phyloP scores from a whole-genome alignment of 2,888 invertebrate species.

The Lomographa bimaculata region DNA sequence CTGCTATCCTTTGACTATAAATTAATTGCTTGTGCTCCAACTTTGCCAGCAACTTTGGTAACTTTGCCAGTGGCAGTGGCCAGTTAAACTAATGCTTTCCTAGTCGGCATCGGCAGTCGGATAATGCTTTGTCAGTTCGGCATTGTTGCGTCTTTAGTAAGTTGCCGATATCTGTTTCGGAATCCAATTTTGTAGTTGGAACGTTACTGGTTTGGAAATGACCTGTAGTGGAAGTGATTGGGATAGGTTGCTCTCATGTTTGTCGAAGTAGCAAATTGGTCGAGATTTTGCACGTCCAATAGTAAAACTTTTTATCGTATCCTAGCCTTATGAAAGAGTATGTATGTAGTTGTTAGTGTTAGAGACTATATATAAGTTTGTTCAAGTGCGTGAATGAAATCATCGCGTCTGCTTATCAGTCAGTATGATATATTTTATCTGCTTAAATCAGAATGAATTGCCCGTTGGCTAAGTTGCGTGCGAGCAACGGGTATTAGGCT shows the following conservation, averaged over 20 bases:
- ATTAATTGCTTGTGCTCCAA: conserved; percentile 13
- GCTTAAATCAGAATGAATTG: no score
- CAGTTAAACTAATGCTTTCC: conserved; percentile 15
- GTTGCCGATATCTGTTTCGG: conserved; percentile 9
- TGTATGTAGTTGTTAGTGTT: no score
- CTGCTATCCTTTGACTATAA: conserved; percentile 6
- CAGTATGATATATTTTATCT: no score
- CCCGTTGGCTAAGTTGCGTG: no score
- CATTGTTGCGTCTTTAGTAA: conserved; percentile 14
- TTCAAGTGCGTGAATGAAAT: no score
- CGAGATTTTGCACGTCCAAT: background rate
- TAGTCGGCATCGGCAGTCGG: conserved; percentile 3
- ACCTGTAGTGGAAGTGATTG: background rate
- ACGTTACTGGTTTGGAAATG: background rate
- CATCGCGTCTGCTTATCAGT: no score
- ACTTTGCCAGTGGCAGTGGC: conserved; percentile 4
- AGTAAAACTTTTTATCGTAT: no score
- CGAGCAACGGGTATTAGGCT: no score
- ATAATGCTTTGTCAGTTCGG: conserved; percentile 10
- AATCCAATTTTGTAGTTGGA: conserved; percentile 3
- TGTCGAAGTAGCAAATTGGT: background rate
- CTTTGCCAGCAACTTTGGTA: conserved; percentile 12
- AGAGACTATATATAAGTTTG: no score
- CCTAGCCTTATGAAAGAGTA: no score
- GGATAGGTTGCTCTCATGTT: background rate